Base-by-base conservation (phyloP, 2,113 vertebrate species). In the Nothobranchius furzeri region DNA sequence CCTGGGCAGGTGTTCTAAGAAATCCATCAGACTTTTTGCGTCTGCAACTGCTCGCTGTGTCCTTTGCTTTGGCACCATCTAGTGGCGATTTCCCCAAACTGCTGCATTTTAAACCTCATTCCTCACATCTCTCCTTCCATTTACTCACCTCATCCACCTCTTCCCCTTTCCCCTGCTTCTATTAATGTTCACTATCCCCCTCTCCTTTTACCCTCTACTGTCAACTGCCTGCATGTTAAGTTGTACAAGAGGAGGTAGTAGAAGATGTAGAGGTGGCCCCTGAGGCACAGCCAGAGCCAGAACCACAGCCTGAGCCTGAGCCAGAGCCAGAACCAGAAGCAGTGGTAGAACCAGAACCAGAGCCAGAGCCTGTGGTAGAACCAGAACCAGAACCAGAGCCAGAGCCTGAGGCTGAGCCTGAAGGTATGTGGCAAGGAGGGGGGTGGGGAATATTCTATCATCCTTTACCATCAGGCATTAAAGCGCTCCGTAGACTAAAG, bases 391-490 rank as follows among this genome's bases (percentile, higher is more conserved):
- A 87, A 9, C 83, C 87, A 46, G 82, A 87, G 9, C 78, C 82
- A 1, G 65, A 85, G 4, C 54, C 76, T 6, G 85, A 87, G 52
- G n/a, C 73, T 70, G 86, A 89, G 82, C 4, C 47, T 79, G 93
- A 94, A 96, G 95, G 95, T 96, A 96, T 9, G 88, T 93, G 76
- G 88, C 88, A 87, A 78, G 87, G 75, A 87, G 67, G 87, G 87
- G 85, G 82, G 68, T 35, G 40, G 68, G 73, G 78, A 76, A 17
- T 88, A 84, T 89, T 91, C 80, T 87, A 76, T 90, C 85, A 91
- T 90, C 88, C 89, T 90, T 90, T 84, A 54, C 81, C 61, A 30
- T 30, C 30, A 83, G 75, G 63, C 54, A 7, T 68, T 68, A 79
- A 70, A 84, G 79, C 49, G 35, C 83, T 90, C 84, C 72, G 58